phyloP scores from a whole-genome alignment of 2,113 vertebrate species.

The Upupa epops region DNA sequence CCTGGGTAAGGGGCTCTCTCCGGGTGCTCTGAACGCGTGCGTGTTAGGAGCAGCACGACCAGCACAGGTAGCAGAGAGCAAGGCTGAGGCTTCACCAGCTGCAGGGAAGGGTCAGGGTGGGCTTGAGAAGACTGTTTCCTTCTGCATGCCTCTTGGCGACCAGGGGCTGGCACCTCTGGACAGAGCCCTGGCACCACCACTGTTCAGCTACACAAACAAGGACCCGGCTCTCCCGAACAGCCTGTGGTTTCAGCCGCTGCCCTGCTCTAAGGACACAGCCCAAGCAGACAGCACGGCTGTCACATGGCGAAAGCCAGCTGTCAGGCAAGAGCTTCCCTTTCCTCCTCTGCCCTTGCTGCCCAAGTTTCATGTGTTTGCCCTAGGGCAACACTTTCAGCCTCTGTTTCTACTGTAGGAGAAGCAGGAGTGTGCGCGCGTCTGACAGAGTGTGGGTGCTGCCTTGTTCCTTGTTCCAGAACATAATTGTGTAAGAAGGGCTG shows the following conservation, averaged over 20 bases:
- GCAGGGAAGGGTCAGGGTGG: neutral
- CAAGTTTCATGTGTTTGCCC: neutral
- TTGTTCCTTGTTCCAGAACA: neutral
- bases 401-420: neutral
- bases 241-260: too few species aligned
- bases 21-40: neutral
- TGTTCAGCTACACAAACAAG: neutral
- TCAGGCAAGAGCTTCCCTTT: neutral
- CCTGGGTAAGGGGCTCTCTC: neutral
- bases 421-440: accelerated
- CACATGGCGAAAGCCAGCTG: neutral
- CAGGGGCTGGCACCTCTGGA: too few species aligned
- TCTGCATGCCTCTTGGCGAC: neutral
- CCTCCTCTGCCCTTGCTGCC: neutral
- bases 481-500: too few species aligned
- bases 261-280: neutral
- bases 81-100: neutral
- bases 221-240: too few species aligned
- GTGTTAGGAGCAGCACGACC: neutral
- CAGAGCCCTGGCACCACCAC: neutral
- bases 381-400: neutral
- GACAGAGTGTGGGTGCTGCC: neutral
- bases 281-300: neutral
- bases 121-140: neutral
- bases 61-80: neutral